Conservation (phyloP, 2,797 vertebrate species). For the Sebastiscus tertius region DNA sequence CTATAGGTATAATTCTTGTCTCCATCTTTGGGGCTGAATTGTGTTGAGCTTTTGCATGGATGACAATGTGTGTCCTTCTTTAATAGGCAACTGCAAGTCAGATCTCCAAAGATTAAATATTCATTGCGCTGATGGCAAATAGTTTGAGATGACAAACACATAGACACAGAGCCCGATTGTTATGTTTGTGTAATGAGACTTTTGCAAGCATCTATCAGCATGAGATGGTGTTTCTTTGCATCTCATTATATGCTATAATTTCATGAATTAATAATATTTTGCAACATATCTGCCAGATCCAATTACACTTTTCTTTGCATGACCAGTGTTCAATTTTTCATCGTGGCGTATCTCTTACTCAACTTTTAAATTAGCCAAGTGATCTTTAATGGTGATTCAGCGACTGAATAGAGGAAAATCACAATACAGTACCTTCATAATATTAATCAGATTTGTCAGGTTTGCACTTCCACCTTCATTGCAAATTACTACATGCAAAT, state of each 20-base stretch:
- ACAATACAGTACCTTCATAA: background rate
- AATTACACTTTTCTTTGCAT: conserved; percentile 72
- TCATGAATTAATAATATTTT: conserved; percentile 65
- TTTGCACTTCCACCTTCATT: background rate
- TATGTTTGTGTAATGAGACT: conserved; percentile 58
- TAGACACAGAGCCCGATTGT: conserved; percentile 32
- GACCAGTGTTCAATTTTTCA: conserved; percentile 60
- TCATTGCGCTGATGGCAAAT: conserved; percentile 10
- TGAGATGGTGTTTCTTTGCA: conserved; percentile 47
- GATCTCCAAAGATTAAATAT: conserved; percentile 23
- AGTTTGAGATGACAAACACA: conserved; percentile 30
- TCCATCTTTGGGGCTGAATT: background rate
- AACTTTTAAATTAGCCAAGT: conserved; percentile 51
- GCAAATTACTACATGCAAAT: background rate
- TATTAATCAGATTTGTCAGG: conserved; percentile 28
- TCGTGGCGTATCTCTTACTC: conserved; percentile 48
- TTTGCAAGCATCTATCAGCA: conserved; percentile 48
- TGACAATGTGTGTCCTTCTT: background rate
- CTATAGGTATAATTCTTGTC: background rate
- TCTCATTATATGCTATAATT: conserved; percentile 61
- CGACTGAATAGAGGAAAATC: conserved; percentile 36
- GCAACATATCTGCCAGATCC: conserved; percentile 63
- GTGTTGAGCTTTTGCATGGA: background rate
- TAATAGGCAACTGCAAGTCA: conserved; percentile 5
- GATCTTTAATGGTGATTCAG: conserved; percentile 45